phyloP scores from a whole-genome alignment of 2,113 vertebrate genomes.

The Semicossyphus pulcher region DNA sequence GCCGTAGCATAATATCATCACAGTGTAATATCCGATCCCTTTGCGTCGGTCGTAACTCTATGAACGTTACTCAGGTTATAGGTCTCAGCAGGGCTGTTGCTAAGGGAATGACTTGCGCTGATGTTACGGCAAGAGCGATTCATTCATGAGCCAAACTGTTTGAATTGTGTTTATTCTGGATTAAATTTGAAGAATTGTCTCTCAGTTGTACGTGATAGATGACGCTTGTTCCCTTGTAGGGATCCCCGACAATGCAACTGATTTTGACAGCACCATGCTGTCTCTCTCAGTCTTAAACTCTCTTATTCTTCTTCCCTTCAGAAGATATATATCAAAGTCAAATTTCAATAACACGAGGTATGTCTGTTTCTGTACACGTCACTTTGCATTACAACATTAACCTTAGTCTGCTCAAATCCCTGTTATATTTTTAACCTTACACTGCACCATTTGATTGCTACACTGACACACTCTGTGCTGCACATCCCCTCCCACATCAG shows the following conservation, averaged over 20 bases:
- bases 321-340: neutral
- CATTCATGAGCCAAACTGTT: neutral
- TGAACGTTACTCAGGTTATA: neutral
- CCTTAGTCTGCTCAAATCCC: conserved; percentile 1
- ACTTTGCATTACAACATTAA: neutral
- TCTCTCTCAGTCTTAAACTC: neutral
- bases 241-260: neutral
- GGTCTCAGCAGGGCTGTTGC: neutral
- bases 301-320: neutral
- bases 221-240: neutral
- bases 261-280: neutral
- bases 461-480: conserved; percentile 17
- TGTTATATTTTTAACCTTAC: conserved; percentile 22
- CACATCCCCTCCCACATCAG: conserved; percentile 26
- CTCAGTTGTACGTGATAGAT: neutral
- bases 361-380: neutral
- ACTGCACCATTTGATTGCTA: conserved; percentile 23
- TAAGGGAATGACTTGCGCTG: neutral
- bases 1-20: conserved; percentile 12
- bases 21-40: conserved; percentile 23
- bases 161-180: neutral
- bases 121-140: neutral
- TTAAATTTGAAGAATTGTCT: neutral
- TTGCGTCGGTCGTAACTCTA: conserved; percentile 9
- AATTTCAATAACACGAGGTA: neutral